Conservation (phyloP, 1,140 invertebrate genomes). For the Delia radicum region DNA sequence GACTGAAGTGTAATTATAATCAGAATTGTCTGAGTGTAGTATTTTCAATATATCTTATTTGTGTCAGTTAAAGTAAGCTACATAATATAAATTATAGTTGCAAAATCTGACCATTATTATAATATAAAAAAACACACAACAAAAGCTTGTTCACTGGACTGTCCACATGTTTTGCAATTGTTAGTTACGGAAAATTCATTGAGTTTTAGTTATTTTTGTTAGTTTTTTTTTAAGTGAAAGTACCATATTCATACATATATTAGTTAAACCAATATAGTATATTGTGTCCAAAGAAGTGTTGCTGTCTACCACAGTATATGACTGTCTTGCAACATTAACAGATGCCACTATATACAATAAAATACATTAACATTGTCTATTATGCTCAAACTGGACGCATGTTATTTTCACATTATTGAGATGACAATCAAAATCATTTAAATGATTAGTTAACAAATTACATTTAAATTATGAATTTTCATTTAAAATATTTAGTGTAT, state of each 20-base stretch:
- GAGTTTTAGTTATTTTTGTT: background rate
- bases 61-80: no score
- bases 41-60: no score
- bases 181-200: background rate
- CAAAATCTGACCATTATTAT: no score
- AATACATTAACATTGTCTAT: background rate
- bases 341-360: background rate
- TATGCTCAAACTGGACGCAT: background rate
- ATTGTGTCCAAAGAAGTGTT: background rate
- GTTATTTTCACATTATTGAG: slow-evolving; percentile 12
- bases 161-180: background rate
- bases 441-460: slow-evolving; percentile 19
- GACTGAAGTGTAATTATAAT: no score
- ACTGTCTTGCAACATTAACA: background rate
- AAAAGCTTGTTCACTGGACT: background rate
- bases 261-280: background rate
- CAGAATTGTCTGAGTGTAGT: no score
- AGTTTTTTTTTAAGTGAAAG: background rate
- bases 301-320: no score
- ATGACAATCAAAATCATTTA: slow-evolving; percentile 18
- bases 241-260: background rate
- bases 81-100: no score
- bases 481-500: background rate
- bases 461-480: background rate
- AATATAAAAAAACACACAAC: no score